Evolutionary conservation across 2,797 vertebrate species (phyloP), one percentile per base, ranked within the genome.

Genomic region (Heterohyrax brucei): DNA sequence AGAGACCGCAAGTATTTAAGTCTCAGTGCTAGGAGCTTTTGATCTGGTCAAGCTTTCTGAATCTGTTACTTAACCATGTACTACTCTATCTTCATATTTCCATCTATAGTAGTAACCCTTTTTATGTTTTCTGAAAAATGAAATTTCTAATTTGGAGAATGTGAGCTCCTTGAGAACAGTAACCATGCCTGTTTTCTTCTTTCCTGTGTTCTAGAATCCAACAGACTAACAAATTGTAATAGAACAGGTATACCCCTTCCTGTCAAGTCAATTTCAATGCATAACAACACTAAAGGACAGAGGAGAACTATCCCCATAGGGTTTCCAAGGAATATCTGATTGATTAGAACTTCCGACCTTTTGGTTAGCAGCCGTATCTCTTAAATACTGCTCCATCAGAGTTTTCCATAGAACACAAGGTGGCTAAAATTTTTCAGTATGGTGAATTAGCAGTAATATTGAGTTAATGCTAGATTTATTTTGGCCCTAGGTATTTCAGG

Each of bases 91-190:
- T 94, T 72, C 22, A 24, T 66, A 61, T 91, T 81, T 88, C 48
- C 22, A 44, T 53, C 92, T 46, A 89, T 24, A 72, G 66, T 16
- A 68, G 22, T 19, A 8, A 90, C 56, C 5, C 26, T 3, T 56
- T 76, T 22, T 70, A 30, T 13, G 81, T 75, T 79, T 86, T 79
- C 56, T 9, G 19, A 12, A 46, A 78, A 3, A 22, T 0, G 1
- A 78, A 81, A 87, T 73, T 61, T 94, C 44, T n/a, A 75, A 22
- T 82, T 91, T 91, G 46, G 33, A 30, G 28, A 93, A 61, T 56
- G 5, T 59, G 93, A 84, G 12, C 21, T 80, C 56, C 61, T 87
- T 6, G 3, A 80, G 7, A 6, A 62, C 9, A 64, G 39, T 78
- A 1, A 18, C 5, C 73, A 3, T 80, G 1, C 61, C 33, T 89